Percentiles rank a stretch among this genome's conserved stretches.
Conservation (phyloP, 2,113 vertebrate genomes). For the Mirounga angustirostris region DNA sequence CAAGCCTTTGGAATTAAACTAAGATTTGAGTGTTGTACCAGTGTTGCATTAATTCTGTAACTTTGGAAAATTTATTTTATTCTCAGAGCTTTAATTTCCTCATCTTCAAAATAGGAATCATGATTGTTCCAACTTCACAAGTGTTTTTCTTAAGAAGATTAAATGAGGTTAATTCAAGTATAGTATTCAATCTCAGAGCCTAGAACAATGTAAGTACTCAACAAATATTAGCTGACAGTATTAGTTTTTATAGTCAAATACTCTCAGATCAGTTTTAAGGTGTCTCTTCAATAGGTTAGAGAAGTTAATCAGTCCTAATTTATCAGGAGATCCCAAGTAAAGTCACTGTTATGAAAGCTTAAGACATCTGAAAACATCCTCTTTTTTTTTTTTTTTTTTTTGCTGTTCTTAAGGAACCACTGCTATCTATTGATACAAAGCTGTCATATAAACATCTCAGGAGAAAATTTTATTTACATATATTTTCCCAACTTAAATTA, state of each 20-base stretch:
- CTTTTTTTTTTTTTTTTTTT: background rate
- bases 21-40: background rate
- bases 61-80: constrained; percentile 9
- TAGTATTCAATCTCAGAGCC: background rate
- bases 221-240: background rate
- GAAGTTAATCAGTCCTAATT: background rate
- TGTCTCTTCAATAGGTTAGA: background rate
- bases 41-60: background rate
- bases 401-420: background rate
- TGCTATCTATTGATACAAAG: background rate
- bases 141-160: background rate
- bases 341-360: background rate
- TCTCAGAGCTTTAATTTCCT: background rate
- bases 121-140: background rate
- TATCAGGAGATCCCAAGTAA: background rate
- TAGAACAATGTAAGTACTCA: background rate
- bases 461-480: background rate
- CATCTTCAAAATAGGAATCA: background rate
- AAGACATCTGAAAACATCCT: background rate
- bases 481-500: background rate
- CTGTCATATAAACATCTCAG: background rate
- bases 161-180: background rate
- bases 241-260: background rate
- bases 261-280: background rate
- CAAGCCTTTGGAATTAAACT: background rate